Base-by-base conservation (phyloP, 2,888 invertebrate species). In the Rhingia campestris region DNA sequence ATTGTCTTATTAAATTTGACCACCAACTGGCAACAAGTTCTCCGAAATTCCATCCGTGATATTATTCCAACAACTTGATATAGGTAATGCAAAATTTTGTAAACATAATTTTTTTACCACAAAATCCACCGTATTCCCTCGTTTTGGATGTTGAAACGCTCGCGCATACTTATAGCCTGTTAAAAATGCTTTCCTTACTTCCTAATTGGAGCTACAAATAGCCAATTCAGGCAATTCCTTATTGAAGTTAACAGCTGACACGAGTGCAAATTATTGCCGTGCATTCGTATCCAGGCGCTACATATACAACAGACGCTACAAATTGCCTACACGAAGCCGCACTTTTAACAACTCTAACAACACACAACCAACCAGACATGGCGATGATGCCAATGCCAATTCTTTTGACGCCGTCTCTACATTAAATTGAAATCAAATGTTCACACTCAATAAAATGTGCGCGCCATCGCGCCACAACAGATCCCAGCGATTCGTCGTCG, bases 381-480 rank as follows among this genome's bases (percentile, higher is more conserved):
- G 58, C 37, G 61, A 72, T 77, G 79, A 73, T 79, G 67, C 73
- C 58, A 82, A 43, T 82, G 79, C 82, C 82, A 79, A 74, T 80
- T 73, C 43, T 30, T 67, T 67, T 84, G 79, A 84, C 80, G 82
- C 80, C 79, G 80, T 74, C 56, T 53, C 64, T 54, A 64, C 64
- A 80, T 75, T 84, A 84, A 84, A 84, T 84, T 84, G 75, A 80
- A 80, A 80, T 80, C 84, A 80, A 84, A 84, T 84, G 84, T 80
- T 84, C 84, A 75, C 84, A 84, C 84, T 84, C 80, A 80, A 84
- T 84, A 84, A 84, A 84, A 75, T 59, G 33, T 22, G 22, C 22
- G 22, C 69, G 75, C 82, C 82, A 79, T 84, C 79, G 79, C 22
- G 22, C 22, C 1, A 73, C 73, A 79, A 64, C 69, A 69, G 75